Evolutionary conservation across 2,113 vertebrate genomes (phyloP).

Genomic region (Deroptyus accipitrinus): DNA sequence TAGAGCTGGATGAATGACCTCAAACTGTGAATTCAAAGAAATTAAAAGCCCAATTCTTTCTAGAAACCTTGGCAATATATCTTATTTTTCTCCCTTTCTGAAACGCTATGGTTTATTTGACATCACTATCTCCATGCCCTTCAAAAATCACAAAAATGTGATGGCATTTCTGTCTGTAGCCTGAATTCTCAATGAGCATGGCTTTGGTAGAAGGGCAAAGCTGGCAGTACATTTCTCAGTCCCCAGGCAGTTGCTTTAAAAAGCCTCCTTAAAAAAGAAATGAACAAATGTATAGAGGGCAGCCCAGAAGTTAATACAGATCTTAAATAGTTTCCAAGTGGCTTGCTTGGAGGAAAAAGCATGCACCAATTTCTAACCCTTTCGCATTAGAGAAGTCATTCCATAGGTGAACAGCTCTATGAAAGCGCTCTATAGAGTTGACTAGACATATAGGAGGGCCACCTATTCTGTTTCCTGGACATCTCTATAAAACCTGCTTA

Average conservation of each 20-base stretch:
- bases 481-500: background rate
- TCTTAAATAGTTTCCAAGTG: background rate
- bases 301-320: conserved; percentile 20
- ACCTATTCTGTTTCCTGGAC: background rate
- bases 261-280: background rate
- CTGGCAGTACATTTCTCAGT: background rate
- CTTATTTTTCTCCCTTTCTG: background rate
- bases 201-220: background rate
- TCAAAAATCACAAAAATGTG: background rate
- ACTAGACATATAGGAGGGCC: background rate
- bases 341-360: background rate
- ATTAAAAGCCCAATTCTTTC: background rate
- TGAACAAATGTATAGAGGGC: background rate
- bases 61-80: background rate
- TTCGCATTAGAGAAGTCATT: background rate
- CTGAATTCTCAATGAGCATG: background rate
- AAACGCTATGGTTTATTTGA: background rate
- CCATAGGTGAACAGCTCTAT: background rate
- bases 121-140: background rate
- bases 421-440: background rate
- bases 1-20: background rate
- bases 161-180: background rate
- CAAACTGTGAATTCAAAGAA: conserved; percentile 6
- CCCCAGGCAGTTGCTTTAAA: background rate
- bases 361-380: background rate